Conservation (phyloP, 2,113 vertebrate genomes). For the Setophaga petechia region DNA sequence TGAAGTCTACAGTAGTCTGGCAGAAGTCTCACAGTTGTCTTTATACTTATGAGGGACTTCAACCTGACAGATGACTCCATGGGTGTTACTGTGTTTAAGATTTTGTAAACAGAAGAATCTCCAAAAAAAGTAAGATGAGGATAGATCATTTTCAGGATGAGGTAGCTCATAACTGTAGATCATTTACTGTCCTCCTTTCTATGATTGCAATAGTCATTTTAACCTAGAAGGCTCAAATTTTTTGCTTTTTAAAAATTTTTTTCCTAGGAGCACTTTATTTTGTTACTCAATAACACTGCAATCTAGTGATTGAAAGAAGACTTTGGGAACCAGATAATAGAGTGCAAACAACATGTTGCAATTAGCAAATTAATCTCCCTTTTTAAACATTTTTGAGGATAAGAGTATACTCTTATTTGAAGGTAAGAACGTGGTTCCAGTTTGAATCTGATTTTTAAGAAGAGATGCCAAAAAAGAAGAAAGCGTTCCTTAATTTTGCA, state of each 20-base stretch:
- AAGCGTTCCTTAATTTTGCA: background rate
- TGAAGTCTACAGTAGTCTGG: background rate
- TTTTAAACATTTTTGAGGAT: background rate
- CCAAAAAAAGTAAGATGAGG: background rate
- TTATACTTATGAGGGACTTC: background rate
- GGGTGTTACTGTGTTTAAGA: background rate
- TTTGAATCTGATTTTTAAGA: background rate
- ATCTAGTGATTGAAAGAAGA: background rate
- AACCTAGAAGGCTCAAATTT: background rate
- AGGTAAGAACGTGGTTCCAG: background rate
- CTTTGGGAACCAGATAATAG: background rate
- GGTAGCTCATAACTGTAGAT: background rate
- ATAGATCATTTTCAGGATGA: background rate
- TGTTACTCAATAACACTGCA: background rate
- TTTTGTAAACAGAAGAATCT: fast-evolving
- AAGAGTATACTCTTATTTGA: background rate
- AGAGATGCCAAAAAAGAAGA: background rate
- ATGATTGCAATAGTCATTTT: background rate
- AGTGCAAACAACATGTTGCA: background rate
- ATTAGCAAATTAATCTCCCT: background rate
- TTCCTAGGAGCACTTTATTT: background rate
- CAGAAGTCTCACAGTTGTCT: background rate
- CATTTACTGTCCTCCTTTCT: background rate
- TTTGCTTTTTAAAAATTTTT: background rate
- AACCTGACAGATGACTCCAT: background rate